Percentiles rank a stretch among this genome's conserved stretches.
phyloP scores from a whole-genome alignment of 2,797 vertebrate species.

The Labroides dimidiatus region DNA sequence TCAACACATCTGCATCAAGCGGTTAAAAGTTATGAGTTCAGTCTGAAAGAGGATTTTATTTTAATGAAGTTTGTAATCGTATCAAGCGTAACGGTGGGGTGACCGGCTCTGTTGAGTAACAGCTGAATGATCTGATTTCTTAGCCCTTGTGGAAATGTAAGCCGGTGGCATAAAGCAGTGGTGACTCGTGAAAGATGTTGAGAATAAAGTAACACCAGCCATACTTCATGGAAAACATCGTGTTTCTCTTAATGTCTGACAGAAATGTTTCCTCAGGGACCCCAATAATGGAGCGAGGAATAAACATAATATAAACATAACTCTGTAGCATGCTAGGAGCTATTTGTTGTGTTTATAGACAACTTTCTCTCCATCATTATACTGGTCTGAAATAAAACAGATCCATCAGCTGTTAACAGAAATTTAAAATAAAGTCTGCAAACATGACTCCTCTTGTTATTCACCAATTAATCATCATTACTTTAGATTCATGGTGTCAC shows the following conservation, averaged over 20 bases:
- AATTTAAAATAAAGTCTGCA: too few relatives aligned
- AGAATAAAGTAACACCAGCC: conserved; percentile 1
- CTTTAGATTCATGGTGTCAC: too few relatives aligned
- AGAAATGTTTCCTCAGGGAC: conserved; percentile 1
- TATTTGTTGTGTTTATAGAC: neutral
- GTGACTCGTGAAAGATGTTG: neutral
- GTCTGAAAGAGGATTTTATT: conserved; percentile 12
- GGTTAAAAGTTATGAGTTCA: neutral
- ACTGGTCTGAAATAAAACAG: too few relatives aligned
- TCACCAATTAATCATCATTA: too few relatives aligned
- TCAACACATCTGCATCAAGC: neutral
- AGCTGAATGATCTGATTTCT: conserved; percentile 24
- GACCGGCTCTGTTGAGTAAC: conserved; percentile 7
- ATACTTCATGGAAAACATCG: neutral
- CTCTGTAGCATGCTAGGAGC: neutral
- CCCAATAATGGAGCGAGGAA: neutral
- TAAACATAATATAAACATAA: neutral
- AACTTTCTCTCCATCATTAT: neutral
- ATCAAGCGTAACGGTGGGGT: neutral
- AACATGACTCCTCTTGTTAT: too few relatives aligned
- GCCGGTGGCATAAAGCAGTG: conserved; percentile 3
- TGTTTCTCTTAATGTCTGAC: neutral
- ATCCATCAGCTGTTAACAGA: too few relatives aligned
- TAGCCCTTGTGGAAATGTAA: conserved; percentile 59
- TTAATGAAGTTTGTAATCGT: neutral